Percentiles rank a stretch among this genome's conserved stretches.
Conservation (phyloP, 1,140 invertebrate genomes). For the Brachionus paranguensis region DNA sequence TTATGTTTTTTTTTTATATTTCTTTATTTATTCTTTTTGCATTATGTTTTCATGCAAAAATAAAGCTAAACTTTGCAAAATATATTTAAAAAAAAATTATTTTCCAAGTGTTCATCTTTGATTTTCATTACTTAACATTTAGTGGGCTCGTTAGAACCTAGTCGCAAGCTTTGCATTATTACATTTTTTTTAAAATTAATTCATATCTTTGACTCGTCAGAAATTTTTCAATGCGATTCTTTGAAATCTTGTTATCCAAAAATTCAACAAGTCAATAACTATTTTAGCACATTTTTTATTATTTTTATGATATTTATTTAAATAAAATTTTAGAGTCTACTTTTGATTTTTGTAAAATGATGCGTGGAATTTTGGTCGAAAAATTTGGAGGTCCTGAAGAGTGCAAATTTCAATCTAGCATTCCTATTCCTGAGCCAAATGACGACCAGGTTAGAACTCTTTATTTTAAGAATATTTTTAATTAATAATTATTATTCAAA, state of each 20-base stretch:
- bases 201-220: neutral
- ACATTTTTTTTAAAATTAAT: neutral
- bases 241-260: neutral
- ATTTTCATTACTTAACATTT: conserved; percentile 12
- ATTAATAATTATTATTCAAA: conserved; percentile 13
- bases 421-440: conserved; percentile 48
- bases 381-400: conserved; percentile 52
- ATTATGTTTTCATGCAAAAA: neutral
- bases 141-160: neutral
- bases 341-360: conserved; percentile 41
- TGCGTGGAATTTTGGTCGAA: conserved; percentile 51
- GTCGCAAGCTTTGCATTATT: neutral
- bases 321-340: neutral
- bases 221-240: neutral
- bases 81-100: neutral
- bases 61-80: neutral
- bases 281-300: neutral
- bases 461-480: conserved; percentile 1
- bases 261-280: neutral
- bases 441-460: conserved; percentile 45
- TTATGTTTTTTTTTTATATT: neutral
- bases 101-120: neutral
- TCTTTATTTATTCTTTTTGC: neutral
- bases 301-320: neutral
- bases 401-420: conserved; percentile 46